A percentile compares a stretch with the other conserved stretches of the same genome.
Evolutionary conservation across 2,888 invertebrate genomes (phyloP).

Genomic region (Patella ulyssiponensis): DNA sequence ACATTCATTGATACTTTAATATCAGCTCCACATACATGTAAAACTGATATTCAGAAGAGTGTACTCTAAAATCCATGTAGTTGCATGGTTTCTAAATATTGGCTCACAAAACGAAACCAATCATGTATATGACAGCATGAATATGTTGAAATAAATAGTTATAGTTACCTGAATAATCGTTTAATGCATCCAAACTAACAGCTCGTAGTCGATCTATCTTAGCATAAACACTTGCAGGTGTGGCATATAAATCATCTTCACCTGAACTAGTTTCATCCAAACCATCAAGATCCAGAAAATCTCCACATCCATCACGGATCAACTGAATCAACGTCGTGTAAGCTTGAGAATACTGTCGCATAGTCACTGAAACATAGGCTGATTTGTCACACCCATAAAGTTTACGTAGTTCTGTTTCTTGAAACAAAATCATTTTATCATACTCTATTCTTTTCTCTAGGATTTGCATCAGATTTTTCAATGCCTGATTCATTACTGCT

Average conservation of each 20-base stretch:
- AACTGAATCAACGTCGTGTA: constrained; percentile 50
- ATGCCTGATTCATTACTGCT: constrained; percentile 84
- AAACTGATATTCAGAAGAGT: too few species aligned
- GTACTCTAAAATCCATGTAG: too few species aligned
- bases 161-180: background rate
- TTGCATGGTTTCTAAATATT: too few species aligned
- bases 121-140: too few species aligned
- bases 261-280: too few species aligned
- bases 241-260: too few species aligned
- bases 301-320: constrained; percentile 33
- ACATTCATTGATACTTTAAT: too few species aligned
- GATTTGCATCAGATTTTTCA: constrained; percentile 82
- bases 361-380: constrained; percentile 45
- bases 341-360: constrained; percentile 57
- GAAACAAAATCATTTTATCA: constrained; percentile 88
- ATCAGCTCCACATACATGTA: too few species aligned
- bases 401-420: constrained; percentile 77
- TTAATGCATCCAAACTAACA: background rate
- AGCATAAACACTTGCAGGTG: too few species aligned
- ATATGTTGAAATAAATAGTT: too few species aligned
- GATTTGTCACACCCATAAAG: constrained; percentile 64
- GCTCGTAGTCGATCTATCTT: background rate
- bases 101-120: too few species aligned
- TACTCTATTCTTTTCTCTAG: constrained; percentile 87
- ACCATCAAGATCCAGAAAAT: too few species aligned